Evolutionary conservation across 2,888 invertebrate species (phyloP).

Genomic region (Eupithecia inturbata): DNA sequence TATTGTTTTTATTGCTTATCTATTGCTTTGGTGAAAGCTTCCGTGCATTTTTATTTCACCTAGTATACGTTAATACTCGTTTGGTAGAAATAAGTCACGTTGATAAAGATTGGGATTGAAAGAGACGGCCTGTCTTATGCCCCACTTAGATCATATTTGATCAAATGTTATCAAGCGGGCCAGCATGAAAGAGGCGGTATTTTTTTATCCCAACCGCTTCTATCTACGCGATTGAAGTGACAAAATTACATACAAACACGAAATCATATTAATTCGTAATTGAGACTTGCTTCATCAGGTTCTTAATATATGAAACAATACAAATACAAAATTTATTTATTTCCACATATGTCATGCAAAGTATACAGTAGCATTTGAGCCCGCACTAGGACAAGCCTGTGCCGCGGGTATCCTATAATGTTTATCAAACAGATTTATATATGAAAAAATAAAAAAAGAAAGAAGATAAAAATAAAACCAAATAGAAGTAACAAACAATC

Average conservation of each 20-base stretch:
- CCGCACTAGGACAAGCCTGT: too few species aligned
- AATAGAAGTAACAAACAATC: too few species aligned
- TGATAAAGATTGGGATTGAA: neutral
- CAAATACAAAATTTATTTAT: too few species aligned
- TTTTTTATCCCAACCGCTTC: neutral
- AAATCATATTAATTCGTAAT: neutral
- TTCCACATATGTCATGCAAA: too few species aligned
- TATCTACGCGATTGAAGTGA: neutral
- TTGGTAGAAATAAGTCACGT: neutral
- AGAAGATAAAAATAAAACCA: too few species aligned
- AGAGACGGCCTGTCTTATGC: neutral
- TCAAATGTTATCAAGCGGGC: neutral
- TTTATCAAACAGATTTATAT: too few species aligned
- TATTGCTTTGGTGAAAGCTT: conserved; percentile 3
- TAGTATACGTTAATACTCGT: neutral
- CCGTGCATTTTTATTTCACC: neutral
- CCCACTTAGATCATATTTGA: neutral
- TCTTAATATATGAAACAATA: too few species aligned
- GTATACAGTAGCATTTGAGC: too few species aligned
- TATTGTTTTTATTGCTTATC: conserved; percentile 13
- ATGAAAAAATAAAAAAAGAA: neutral
- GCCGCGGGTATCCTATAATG: too few species aligned
- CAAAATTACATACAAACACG: neutral
- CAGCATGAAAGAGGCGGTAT: neutral
- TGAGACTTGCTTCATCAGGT: too few species aligned